Evolutionary conservation across 2,888 invertebrate species (phyloP).

Genomic region (Meteorus cinctellus): DNA sequence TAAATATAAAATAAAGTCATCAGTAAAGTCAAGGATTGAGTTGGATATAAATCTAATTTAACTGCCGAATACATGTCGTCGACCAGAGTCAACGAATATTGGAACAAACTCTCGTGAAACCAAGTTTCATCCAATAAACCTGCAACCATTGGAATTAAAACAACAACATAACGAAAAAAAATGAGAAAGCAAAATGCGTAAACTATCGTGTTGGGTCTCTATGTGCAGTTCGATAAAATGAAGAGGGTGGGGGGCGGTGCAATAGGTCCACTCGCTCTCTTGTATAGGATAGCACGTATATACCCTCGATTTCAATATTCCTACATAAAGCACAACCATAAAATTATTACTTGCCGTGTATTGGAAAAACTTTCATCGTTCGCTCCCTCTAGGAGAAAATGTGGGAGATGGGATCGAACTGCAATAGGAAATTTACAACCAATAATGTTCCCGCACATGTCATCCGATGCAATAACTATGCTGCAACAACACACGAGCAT

Average conservation of each 20-base stretch:
- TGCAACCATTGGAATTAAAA: slow-evolving; percentile 20
- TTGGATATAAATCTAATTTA: slow-evolving; percentile 52
- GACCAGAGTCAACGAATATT: slow-evolving; percentile 40
- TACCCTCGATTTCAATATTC: slow-evolving; percentile 33
- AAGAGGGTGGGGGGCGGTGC: neutral
- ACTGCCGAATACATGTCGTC: slow-evolving; percentile 45
- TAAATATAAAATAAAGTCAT: slow-evolving; percentile 46
- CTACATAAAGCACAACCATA: slow-evolving; percentile 25
- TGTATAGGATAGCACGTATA: slow-evolving; percentile 10
- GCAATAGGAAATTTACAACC: slow-evolving; percentile 45
- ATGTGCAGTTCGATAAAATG: slow-evolving; percentile 35
- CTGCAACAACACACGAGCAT: slow-evolving; percentile 16
- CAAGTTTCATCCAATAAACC: slow-evolving; percentile 41
- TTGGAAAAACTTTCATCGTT: slow-evolving; percentile 25
- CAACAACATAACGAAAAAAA: slow-evolving; percentile 11
- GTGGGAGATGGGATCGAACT: slow-evolving; percentile 8
- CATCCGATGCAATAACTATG: slow-evolving; percentile 23
- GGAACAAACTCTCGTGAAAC: slow-evolving; percentile 50
- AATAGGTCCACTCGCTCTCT: neutral
- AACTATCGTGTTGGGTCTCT: slow-evolving; percentile 31
- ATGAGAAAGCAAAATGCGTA: slow-evolving; percentile 38
- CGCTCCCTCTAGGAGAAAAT: slow-evolving; percentile 4
- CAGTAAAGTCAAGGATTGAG: slow-evolving; percentile 43
- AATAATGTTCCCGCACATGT: slow-evolving; percentile 42
- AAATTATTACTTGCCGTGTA: slow-evolving; percentile 21